Evolutionary conservation across 2,797 vertebrate genomes (phyloP).

Genomic region (Pantherophis alleghaniensis): DNA sequence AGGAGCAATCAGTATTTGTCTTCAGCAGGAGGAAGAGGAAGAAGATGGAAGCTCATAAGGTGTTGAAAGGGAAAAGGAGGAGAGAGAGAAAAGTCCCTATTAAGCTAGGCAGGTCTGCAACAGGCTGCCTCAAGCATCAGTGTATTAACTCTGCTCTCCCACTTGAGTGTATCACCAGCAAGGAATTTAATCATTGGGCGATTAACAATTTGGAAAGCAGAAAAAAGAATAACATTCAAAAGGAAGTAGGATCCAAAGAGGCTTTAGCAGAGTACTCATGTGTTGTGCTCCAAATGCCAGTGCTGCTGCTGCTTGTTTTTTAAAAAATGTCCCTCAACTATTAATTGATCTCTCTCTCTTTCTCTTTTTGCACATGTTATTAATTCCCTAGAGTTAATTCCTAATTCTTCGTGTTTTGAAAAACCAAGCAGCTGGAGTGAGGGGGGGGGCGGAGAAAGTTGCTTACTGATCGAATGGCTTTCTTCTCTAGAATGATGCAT

Average conservation of each 20-base stretch:
- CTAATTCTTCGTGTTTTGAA: background rate
- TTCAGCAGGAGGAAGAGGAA: no score
- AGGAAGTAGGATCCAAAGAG: constrained; percentile 25
- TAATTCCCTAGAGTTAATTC: background rate
- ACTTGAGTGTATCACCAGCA: constrained; percentile 39
- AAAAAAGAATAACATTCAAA: constrained; percentile 59
- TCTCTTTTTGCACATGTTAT: background rate
- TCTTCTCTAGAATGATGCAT: background rate
- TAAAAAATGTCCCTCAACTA: background rate
- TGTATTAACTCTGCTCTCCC: constrained; percentile 47
- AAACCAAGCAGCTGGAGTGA: background rate
- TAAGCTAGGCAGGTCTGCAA: constrained; percentile 39
- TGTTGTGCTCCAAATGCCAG: fast-evolving
- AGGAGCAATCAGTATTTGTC: background rate
- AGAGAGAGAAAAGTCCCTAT: background rate
- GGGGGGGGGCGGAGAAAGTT: background rate
- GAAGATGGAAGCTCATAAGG: background rate
- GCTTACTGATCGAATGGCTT: background rate
- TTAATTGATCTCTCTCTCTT: background rate
- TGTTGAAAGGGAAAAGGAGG: constrained; percentile 13
- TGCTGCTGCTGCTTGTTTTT: background rate
- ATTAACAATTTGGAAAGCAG: constrained; percentile 56
- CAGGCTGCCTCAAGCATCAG: constrained; percentile 51
- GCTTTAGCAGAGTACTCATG: background rate
- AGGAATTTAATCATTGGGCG: constrained; percentile 58